Evolutionary conservation across 1,140 invertebrate genomes (phyloP), one percentile per base, ranked within the genome.

Genomic region (Adelges cooleyi): DNA sequence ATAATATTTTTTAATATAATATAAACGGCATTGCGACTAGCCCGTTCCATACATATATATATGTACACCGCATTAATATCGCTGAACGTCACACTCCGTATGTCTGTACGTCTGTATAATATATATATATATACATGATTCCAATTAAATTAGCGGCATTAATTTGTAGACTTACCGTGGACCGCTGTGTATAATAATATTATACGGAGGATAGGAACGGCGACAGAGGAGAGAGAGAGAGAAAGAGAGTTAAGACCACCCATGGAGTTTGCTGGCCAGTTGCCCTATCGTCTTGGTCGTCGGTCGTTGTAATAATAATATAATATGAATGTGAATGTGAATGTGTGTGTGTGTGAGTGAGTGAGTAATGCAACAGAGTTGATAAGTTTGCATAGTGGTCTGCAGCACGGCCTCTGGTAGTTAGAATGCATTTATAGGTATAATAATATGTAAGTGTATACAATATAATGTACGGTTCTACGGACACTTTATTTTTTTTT

Each of bases 101-200:
- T 44, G 15, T 36, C 17, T 38, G 38, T 9, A n/a, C n/a, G n/a
- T n/a, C n/a, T 44, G 23, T 33, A 22, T 36, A 18, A n/a, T 36
- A 22, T 33, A 49, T 29, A 49, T 33, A 49, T 44, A 49, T 23
- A 25, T 65, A 65, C 36, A 50, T 38, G 49, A 62, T 62, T 62
- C 56, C 56, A 62, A 62, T 62, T 62, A 62, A 62, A 62, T 62
- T 62, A 62, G 56, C 56, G 56, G 56, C 56, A 62, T 62, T 62
- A 62, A 62, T 62, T 62, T 62, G 56, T 62, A 62, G 56, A 62
- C 56, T 62, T 62, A 33, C 56, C 17, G 22, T 33, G 29, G 29
- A 33, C 29, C n/a, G n/a, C n/a, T n/a, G n/a, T n/a, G n/a, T n/a
- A n/a, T n/a, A n/a, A n/a, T n/a, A n/a, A n/a, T n/a, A n/a, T n/a